Base-by-base conservation (phyloP, 2,113 vertebrate genomes). In the Cephalopterus ornatus region DNA sequence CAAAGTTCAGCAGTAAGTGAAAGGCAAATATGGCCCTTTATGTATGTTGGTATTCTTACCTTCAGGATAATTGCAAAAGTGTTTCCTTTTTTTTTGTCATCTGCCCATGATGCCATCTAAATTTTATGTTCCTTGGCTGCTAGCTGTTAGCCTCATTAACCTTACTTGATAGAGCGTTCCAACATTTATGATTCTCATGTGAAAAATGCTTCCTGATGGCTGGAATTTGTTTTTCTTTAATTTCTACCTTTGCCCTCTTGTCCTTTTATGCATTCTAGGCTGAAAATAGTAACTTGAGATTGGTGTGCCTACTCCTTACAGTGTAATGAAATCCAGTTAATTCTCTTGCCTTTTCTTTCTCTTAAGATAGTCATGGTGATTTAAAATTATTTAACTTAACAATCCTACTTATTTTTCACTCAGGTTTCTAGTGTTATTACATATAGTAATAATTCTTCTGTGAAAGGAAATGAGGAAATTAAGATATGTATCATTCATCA, bases 171-270 rank as follows among this genome's bases (percentile, higher is more conserved):
- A 91, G 66, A 92, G 32, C 2, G 1, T 96, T 96, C 95, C 95
- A 96, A 50, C 94, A 87, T 92, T 87, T 94, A 91, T 96, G 76
- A 96, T 96, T 96, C 92, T 95, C 91, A 85, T 93, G 94, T 96
- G 96, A 97, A 96, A 92, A 96, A 94, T 94, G 53, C 62, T 97
- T 97, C 93, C 96, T 96, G 92, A 91, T 0, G 47, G 56, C 87
- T 96, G 91, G 92, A 95, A 96, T 96, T 96, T 96, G 93, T 96
- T 97, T 96, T 93, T 94, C 86, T 96, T 96, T 95, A 87, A 94
- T 96, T 96, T 93, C 92, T 97, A 95, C 96, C 96, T 97, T 97
- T 94, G 95, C 95, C 94, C 91, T 94, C 93, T 92, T 97, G 93
- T 96, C 77, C 86, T 89, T 72, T 95, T 96, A 53, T 91, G 88